phyloP scores from a whole-genome alignment of 2,888 invertebrate genomes.

The Andrena trimmerana region DNA sequence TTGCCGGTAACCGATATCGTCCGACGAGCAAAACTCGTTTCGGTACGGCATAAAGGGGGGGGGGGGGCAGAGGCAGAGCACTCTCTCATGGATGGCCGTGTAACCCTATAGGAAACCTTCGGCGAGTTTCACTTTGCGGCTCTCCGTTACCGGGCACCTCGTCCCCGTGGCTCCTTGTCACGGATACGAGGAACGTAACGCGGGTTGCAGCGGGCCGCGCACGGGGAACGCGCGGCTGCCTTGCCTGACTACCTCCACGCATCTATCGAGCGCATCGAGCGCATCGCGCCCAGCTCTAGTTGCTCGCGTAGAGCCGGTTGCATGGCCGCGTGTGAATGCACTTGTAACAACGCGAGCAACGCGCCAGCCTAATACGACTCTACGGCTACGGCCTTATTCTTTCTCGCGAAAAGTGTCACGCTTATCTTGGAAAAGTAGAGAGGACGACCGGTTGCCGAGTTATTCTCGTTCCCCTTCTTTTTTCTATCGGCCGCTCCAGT shows the following conservation, averaged over 20 bases:
- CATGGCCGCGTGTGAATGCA: conserved; percentile 56
- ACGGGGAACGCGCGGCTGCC: not conserved
- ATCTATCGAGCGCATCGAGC: conserved; percentile 53
- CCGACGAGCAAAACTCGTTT: conserved; percentile 70
- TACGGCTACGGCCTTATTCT: conserved; percentile 67
- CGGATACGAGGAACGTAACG: conserved; percentile 52
- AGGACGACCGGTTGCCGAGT: conserved; percentile 61
- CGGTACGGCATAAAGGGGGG: conserved; percentile 60
- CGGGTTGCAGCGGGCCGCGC: conserved; percentile 13
- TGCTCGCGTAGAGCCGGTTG: not conserved
- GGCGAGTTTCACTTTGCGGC: conserved; percentile 77
- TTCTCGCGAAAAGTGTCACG: conserved; percentile 67
- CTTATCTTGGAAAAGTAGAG: conserved; percentile 64
- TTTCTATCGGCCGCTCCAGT: conserved; percentile 60
- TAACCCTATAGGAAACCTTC: conserved; percentile 76
- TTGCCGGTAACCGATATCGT: conserved; percentile 71
- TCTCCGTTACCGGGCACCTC: conserved; percentile 64
- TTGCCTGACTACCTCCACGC: not conserved
- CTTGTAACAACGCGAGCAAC: conserved; percentile 58
- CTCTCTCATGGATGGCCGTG: conserved; percentile 70
- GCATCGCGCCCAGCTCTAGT: conserved; percentile 17
- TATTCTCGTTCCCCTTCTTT: conserved; percentile 55
- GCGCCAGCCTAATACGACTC: conserved; percentile 57
- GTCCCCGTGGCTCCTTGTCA: conserved; percentile 57
- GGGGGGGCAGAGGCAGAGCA: conserved; percentile 48